Percentiles rank a stretch among this genome's conserved stretches.
These are phyloP conservation scores for Nestor notabilis DNA, from an alignment of 2,113 vertebrate genomes.

Conservation along the genomic window DNA sequence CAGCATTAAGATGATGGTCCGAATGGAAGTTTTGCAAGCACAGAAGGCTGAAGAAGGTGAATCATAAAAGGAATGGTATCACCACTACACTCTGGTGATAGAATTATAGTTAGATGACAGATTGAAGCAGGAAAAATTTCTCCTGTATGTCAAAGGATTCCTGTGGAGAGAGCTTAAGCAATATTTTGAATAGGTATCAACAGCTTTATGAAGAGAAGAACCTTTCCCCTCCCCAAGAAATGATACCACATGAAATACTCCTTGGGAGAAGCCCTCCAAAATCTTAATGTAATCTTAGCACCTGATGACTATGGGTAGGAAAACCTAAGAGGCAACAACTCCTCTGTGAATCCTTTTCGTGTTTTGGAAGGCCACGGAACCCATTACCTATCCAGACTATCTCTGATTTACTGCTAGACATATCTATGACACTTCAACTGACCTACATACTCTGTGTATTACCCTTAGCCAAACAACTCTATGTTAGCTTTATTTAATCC, in stretches of 20 bases:
- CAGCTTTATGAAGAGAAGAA: not conserved
- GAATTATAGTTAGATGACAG: not conserved
- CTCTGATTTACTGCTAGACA: not conserved
- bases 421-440: not conserved
- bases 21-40: not conserved
- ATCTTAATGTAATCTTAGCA: not conserved
- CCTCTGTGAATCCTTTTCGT: not conserved
- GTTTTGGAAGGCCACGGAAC: not conserved
- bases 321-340: not conserved
- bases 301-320: not conserved
- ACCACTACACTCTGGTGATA: not conserved
- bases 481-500: not conserved
- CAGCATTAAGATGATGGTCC: not conserved
- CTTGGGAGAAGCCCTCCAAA: not conserved
- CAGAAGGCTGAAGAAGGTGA: not conserved
- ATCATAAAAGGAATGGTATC: not conserved
- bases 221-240: not conserved
- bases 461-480: not conserved
- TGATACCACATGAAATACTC: not conserved
- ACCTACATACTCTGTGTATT: not conserved
- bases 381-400: not conserved
- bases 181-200: not conserved
- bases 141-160: not conserved
- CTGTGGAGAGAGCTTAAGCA: not conserved
- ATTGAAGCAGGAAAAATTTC: not conserved